A percentile compares a stretch with the other conserved stretches of the same genome.
These are phyloP conservation scores for Drosophila subobscura DNA, from an alignment of 1,140 invertebrate genomes.

Conservation along the genomic window DNA sequence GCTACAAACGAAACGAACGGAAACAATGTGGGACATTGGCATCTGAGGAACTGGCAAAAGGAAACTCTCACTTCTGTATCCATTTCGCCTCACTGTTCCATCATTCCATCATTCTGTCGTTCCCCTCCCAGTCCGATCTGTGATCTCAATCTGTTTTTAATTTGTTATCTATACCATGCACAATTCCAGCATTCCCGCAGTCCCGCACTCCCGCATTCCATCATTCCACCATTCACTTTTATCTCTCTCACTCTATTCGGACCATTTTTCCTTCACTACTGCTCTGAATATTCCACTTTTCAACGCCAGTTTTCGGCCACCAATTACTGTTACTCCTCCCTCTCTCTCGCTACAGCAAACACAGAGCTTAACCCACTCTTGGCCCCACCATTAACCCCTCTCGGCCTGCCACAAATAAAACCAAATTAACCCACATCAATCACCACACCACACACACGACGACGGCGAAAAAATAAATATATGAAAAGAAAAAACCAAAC, in stretches of 20 bases:
- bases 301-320: constrained; percentile 20
- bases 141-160: neutral
- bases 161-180: neutral
- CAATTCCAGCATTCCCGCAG: neutral
- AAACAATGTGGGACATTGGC: no score
- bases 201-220: no score
- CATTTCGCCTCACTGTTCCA: no score
- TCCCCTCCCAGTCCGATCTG: no score
- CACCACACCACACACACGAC: constrained; percentile 21
- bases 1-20: no score
- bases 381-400: constrained; percentile 21
- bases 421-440: constrained; percentile 51
- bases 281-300: constrained; percentile 28
- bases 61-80: no score
- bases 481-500: neutral
- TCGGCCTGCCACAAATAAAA: constrained; percentile 21
- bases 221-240: constrained; percentile 42
- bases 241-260: constrained; percentile 22
- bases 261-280: constrained; percentile 18
- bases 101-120: no score
- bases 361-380: constrained; percentile 3
- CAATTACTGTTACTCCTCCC: constrained; percentile 2
- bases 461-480: no score
- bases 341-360: constrained; percentile 1
- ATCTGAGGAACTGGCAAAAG: no score